Conservation (phyloP, 2,113 vertebrate genomes). For the Junco hyemalis region DNA sequence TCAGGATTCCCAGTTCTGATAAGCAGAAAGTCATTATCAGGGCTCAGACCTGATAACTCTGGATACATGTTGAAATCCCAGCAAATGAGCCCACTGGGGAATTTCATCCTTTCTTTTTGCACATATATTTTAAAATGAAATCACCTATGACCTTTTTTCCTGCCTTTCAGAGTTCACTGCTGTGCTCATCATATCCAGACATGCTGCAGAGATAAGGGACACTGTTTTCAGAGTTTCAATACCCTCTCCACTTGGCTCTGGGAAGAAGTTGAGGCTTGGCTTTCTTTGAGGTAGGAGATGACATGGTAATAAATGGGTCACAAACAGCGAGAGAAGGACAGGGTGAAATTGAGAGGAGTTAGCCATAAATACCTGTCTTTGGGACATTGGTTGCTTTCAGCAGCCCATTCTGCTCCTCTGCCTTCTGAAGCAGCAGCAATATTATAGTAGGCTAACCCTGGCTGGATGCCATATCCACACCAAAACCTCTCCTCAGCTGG, state of each 20-base stretch:
- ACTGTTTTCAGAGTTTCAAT: not conserved
- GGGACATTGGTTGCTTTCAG: not conserved
- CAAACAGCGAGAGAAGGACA: not conserved
- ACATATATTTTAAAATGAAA: not conserved
- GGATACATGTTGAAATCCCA: not conserved
- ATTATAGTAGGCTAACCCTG: not conserved
- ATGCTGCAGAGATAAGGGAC: not conserved
- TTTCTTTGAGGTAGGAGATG: not conserved
- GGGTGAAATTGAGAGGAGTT: not conserved
- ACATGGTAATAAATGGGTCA: not conserved
- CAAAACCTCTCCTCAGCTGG: not conserved
- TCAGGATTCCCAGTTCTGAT: not conserved
- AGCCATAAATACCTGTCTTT: not conserved
- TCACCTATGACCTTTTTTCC: not conserved
- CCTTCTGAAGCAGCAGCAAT: not conserved
- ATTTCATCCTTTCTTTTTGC: not conserved
- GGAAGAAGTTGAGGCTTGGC: not conserved
- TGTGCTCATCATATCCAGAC: not conserved
- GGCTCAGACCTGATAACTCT: not conserved
- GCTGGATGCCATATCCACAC: not conserved
- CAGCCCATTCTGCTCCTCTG: not conserved
- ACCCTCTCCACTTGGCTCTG: not conserved
- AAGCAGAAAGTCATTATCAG: not conserved
- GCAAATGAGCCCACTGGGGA: not conserved
- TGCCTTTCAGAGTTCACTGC: not conserved